phyloP scores from a whole-genome alignment of 2,113 vertebrate genomes.

The Gulo gulo region DNA sequence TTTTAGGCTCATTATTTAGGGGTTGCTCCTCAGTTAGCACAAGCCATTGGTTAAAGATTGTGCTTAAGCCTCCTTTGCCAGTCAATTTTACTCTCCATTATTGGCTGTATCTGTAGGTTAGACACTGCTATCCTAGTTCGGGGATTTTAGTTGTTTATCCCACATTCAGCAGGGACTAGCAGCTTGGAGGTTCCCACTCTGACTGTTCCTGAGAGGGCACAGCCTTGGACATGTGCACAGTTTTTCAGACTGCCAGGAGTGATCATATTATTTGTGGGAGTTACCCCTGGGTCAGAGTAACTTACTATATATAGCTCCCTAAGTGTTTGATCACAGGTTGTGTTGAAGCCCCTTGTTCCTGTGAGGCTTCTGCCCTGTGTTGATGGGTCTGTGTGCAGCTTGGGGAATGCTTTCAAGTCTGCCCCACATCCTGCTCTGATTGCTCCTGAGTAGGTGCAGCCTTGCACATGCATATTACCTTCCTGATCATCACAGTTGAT shows the following conservation, averaged over 20 bases:
- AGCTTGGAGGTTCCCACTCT: not conserved
- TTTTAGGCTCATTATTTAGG: not conserved
- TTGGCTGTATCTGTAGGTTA: not conserved
- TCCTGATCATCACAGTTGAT: not conserved
- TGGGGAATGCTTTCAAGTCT: constrained; percentile 9
- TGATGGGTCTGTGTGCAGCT: not conserved
- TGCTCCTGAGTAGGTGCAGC: not conserved
- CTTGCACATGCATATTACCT: not conserved
- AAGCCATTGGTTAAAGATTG: not conserved
- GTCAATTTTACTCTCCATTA: not conserved
- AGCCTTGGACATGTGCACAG: not conserved
- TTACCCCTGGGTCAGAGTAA: not conserved
- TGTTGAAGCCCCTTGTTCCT: not conserved
- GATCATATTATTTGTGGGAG: not conserved
- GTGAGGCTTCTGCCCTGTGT: not conserved
- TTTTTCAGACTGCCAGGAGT: not conserved
- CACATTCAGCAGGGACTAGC: not conserved
- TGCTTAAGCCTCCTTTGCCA: not conserved
- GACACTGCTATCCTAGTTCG: not conserved
- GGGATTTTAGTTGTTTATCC: not conserved
- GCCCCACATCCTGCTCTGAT: not conserved
- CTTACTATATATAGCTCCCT: not conserved
- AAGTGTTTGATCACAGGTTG: not conserved
- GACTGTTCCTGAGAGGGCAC: not conserved
- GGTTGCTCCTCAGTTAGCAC: not conserved